Evolutionary conservation across 1,140 invertebrate species (phyloP).

Genomic region (Goniozus legneri): DNA sequence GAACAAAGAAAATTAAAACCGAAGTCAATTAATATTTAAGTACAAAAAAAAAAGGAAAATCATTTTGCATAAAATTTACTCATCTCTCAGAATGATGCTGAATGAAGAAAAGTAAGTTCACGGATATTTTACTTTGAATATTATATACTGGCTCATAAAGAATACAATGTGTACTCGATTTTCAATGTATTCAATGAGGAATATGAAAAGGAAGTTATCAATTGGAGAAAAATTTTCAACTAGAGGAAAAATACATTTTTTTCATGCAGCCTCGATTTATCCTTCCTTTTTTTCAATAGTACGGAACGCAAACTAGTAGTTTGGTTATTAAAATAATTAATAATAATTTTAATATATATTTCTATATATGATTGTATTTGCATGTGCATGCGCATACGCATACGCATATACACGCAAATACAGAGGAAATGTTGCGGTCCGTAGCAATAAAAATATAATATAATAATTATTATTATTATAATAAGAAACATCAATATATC

Average conservation of each 20-base stretch:
- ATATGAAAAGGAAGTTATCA: conserved; percentile 23
- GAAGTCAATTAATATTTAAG: too few relatives aligned
- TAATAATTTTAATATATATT: conserved; percentile 38
- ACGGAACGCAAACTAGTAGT: conserved; percentile 27
- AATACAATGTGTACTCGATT: neutral
- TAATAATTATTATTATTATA: conserved; percentile 15
- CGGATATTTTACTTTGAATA: neutral
- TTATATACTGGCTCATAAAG: neutral
- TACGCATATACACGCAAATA: too few relatives aligned
- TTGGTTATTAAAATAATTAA: conserved; percentile 41
- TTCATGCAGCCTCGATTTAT: conserved; percentile 14
- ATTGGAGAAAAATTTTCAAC: conserved; percentile 28
- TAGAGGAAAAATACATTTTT: conserved; percentile 11
- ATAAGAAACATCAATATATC: conserved; percentile 37
- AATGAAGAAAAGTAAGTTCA: too few relatives aligned
- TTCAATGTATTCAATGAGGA: conserved; percentile 1
- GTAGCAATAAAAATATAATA: conserved; percentile 24
- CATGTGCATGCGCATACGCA: too few relatives aligned
- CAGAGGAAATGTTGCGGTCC: conserved; percentile 28
- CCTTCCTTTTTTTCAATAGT: conserved; percentile 18
- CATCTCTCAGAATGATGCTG: too few relatives aligned
- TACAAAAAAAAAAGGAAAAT: too few relatives aligned
- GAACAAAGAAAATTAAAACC: too few relatives aligned
- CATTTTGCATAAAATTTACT: too few relatives aligned
- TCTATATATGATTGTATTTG: too few relatives aligned